Conservation (phyloP, 2,888 invertebrate genomes). For the Cataglyphis rosenhaueri region DNA sequence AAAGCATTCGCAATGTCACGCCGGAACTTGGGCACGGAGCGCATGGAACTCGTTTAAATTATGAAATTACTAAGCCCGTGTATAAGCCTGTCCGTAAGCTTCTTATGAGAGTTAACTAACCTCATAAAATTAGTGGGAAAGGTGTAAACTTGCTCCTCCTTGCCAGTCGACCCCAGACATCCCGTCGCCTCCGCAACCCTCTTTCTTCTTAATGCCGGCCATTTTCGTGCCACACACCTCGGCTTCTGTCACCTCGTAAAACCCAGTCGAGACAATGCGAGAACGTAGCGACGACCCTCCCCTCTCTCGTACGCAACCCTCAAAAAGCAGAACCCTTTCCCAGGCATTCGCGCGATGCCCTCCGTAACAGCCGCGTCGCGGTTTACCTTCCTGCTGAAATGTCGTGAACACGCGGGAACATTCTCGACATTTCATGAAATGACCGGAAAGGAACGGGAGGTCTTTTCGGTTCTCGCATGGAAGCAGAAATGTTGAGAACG, state of each 20-base stretch:
- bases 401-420: conserved; percentile 37
- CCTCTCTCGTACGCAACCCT: background rate
- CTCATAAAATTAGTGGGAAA: conserved; percentile 80
- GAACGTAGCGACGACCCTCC: conserved; percentile 45
- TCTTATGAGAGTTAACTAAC: conserved; percentile 79
- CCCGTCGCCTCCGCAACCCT: conserved; percentile 34
- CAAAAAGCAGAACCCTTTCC: conserved; percentile 42
- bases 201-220: conserved; percentile 50
- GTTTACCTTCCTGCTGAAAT: conserved; percentile 63
- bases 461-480: background rate
- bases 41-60: conserved; percentile 72
- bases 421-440: conserved; percentile 51
- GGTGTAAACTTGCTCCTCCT: conserved; percentile 73
- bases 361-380: conserved; percentile 55
- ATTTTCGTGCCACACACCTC: conserved; percentile 44
- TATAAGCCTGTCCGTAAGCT: conserved; percentile 74
- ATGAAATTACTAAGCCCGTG: conserved; percentile 75
- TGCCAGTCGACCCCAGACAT: conserved; percentile 42
- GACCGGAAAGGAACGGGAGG: background rate
- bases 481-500: background rate
- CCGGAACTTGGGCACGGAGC: conserved; percentile 1
- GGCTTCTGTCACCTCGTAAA: conserved; percentile 73
- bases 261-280: conserved; percentile 71
- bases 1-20: conserved; percentile 32
- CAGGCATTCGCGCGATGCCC: conserved; percentile 19